Evolutionary conservation across 2,888 invertebrate genomes (phyloP).

Genomic region (Leptopilina myrica): DNA sequence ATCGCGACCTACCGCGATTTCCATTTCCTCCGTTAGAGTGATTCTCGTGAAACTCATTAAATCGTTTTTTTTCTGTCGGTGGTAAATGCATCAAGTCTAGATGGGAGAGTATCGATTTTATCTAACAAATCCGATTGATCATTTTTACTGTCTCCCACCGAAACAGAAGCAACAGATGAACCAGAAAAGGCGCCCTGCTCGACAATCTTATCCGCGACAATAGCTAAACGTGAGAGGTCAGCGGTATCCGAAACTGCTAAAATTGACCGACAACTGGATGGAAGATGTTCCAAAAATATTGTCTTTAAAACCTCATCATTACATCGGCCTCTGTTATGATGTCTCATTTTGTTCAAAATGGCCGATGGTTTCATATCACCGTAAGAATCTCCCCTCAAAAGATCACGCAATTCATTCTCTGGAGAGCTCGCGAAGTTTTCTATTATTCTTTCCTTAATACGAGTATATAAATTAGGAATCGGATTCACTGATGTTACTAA

Average conservation of each 20-base stretch:
- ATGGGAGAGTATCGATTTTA: too few species aligned
- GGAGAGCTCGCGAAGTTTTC: neutral
- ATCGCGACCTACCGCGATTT: too few species aligned
- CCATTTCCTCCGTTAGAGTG: too few species aligned
- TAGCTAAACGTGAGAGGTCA: neutral
- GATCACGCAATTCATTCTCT: neutral
- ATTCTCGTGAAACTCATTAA: too few species aligned
- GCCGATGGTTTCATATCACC: slow-evolving; percentile 23
- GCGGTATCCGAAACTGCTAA: neutral
- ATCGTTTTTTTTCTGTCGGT: too few species aligned
- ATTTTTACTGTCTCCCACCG: neutral
- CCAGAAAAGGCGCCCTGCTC: neutral
- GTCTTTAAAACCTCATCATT: neutral
- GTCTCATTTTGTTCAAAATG: slow-evolving; percentile 6
- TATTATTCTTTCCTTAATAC: neutral
- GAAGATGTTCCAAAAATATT: slow-evolving; percentile 40
- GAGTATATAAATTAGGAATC: neutral
- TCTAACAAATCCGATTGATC: neutral
- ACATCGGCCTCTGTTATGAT: neutral
- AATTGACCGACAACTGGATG: neutral
- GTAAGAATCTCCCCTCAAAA: slow-evolving; percentile 12
- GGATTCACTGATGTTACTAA: neutral
- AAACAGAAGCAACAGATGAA: neutral
- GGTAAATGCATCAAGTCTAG: too few species aligned
- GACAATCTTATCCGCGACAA: slow-evolving; percentile 8